Evolutionary conservation across 2,888 invertebrate genomes (phyloP).

Genomic region (Euplagia quadripunctaria): DNA sequence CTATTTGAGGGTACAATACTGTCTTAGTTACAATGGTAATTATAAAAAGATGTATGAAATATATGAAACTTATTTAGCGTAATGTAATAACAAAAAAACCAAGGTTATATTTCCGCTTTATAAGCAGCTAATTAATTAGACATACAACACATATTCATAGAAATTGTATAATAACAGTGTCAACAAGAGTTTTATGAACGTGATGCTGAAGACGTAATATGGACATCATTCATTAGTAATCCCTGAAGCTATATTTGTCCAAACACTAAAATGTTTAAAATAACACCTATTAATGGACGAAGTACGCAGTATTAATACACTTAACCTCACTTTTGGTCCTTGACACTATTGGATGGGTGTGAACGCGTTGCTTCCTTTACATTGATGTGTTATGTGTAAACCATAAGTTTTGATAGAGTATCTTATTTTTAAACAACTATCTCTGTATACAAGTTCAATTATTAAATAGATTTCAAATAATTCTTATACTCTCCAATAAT

Average conservation of each 20-base stretch:
- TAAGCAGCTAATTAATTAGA: slow-evolving; percentile 28
- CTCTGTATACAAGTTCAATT: no score
- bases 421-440: not conserved
- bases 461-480: not conserved
- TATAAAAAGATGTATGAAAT: no score
- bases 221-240: slow-evolving; percentile 37
- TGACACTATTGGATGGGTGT: not conserved
- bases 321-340: not conserved
- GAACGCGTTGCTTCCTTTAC: not conserved
- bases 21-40: no score
- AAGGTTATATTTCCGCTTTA: not conserved
- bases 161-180: slow-evolving; percentile 28
- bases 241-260: slow-evolving; percentile 23
- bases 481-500: not conserved
- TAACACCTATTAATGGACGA: not conserved
- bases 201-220: slow-evolving; percentile 34
- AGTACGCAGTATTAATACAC: slow-evolving; percentile 1
- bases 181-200: slow-evolving; percentile 34
- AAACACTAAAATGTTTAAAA: slow-evolving; percentile 23
- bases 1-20: no score
- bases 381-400: not conserved
- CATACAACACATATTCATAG: slow-evolving; percentile 22
- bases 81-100: not conserved
- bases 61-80: no score
- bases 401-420: not conserved